Percentiles rank a stretch among this genome's conserved stretches.
phyloP scores from a whole-genome alignment of 2,888 invertebrate genomes.

The Danaus chrysippus region DNA sequence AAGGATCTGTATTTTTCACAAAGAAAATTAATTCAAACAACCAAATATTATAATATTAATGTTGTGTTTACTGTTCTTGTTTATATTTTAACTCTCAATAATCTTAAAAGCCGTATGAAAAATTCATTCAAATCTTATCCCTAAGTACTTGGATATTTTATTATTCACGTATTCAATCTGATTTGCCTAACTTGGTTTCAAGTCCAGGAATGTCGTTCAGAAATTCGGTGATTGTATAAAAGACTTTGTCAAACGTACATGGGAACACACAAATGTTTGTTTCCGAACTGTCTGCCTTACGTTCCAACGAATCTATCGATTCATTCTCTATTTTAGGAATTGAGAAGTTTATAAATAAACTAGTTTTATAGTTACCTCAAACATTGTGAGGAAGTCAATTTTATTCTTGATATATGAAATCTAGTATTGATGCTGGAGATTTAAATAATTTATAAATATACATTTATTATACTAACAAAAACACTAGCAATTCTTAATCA shows the following conservation, averaged over 20 bases:
- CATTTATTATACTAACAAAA: too few species aligned
- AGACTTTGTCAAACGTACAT: slow-evolving; percentile 34
- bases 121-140: slow-evolving; percentile 6
- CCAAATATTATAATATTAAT: not conserved
- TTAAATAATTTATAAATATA: too few species aligned
- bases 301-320: slow-evolving; percentile 1
- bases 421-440: too few species aligned
- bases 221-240: slow-evolving; percentile 48
- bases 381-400: too few species aligned
- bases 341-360: too few species aligned
- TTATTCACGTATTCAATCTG: slow-evolving; percentile 23
- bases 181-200: slow-evolving; percentile 28
- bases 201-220: slow-evolving; percentile 27
- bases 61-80: not conserved
- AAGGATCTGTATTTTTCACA: not conserved
- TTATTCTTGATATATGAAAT: too few species aligned
- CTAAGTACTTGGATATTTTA: slow-evolving; percentile 9
- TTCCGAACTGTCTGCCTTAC: slow-evolving; percentile 12
- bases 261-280: slow-evolving; percentile 41
- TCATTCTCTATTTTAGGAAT: not conserved
- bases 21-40: too few species aligned
- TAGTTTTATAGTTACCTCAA: not conserved
- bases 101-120: slow-evolving; percentile 4
- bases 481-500: too few species aligned
- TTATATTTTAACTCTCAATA: slow-evolving; percentile 1